Conservation (phyloP, 2,888 invertebrate species). For the Protophormia terraenovae region DNA sequence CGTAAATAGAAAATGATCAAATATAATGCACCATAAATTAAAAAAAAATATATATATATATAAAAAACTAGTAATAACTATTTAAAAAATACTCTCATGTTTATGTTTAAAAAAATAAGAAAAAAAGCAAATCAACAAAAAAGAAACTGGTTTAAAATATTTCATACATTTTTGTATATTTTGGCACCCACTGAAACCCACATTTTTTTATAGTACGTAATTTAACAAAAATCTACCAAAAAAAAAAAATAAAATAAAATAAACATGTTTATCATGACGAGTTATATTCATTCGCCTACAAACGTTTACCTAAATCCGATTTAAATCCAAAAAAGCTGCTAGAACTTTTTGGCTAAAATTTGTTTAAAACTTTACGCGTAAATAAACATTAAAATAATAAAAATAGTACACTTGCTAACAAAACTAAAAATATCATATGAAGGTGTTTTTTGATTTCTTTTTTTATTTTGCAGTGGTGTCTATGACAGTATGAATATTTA, state of each 20-base stretch:
- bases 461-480: not conserved
- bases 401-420: slow-evolving; percentile 5
- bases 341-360: slow-evolving; percentile 25
- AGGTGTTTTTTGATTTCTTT: not conserved
- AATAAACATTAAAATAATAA: slow-evolving; percentile 11
- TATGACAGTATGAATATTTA: not conserved
- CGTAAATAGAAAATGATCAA: not conserved
- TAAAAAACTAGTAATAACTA: slow-evolving; percentile 1
- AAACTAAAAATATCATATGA: slow-evolving; percentile 14
- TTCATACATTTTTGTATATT: slow-evolving; percentile 47
- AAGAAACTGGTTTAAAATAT: slow-evolving; percentile 63
- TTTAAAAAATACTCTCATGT: not conserved
- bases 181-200: slow-evolving; percentile 62
- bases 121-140: slow-evolving; percentile 13
- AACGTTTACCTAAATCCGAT: slow-evolving; percentile 45
- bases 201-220: slow-evolving; percentile 31
- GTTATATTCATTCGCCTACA: slow-evolving; percentile 63
- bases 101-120: not conserved
- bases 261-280: slow-evolving; percentile 55
- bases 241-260: slow-evolving; percentile 29
- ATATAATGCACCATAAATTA: slow-evolving; percentile 18
- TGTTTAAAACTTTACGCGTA: not conserved
- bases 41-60: no score
- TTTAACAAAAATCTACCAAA: slow-evolving; percentile 37
- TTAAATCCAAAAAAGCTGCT: slow-evolving; percentile 40